Base-by-base conservation (phyloP, 2,797 vertebrate genomes). In the Podargus strigoides region DNA sequence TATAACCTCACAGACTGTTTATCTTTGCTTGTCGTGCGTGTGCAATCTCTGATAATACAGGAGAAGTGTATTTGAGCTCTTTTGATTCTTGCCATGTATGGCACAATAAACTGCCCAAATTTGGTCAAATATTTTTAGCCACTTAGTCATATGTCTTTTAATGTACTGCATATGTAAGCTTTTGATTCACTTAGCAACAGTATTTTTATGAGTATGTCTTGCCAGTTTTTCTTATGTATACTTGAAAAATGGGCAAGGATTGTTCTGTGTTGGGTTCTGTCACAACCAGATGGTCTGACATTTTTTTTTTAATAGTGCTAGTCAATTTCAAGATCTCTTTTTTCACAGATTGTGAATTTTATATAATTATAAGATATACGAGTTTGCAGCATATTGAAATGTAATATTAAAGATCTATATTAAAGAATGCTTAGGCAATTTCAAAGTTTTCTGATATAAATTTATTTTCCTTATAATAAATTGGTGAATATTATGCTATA, bases 51-150 rank as follows among this genome's bases (percentile, higher is more conserved):
- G 98, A 98, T 98, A 98, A 98, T 97, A 97, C 86, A 88, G 74
- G 91, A 36, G 88, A 98, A 97, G 93, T 95, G 88, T 97, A 86
- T 95, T 97, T 97, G 95, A 97, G 91, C 96, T 77, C 90, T 98
- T 97, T 89, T 91, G 85, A 91, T 97, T 96, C 96, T 98, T 97
- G 93, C 98, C 97, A 96, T 98, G 95, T 98, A 98, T 93, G 96
- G 97, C 91, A 96, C 97, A 97, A 95, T 97, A 97, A 98, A 98
- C 97, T 96, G 97, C 94, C 98, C 98, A 99, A 98, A 99, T 98
- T 98, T 99, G 98, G 98, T 98, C 98, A 98, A 97, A 98, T 98
- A 98, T 98, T 98, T 98, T 97, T 98, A 98, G 97, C 97, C 97
- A 98, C 97, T 98, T 98, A 98, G 98, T 98, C 97, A 96, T 98